Evolutionary conservation across 2,797 vertebrate species (phyloP).

Genomic region (Leucoraja ocellata): DNA sequence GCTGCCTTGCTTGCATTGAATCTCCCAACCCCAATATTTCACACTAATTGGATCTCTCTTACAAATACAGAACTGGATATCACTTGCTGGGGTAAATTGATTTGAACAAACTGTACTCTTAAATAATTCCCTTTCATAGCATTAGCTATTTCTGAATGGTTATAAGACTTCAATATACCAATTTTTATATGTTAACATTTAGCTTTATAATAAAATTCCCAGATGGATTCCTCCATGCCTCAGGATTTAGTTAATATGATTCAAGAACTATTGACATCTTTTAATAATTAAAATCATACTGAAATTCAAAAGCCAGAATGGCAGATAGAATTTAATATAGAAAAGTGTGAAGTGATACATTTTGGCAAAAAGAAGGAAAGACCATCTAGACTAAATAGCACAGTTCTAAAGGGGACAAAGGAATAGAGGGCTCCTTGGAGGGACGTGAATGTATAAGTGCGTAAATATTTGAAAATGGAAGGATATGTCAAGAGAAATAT

Average conservation of each 20-base stretch:
- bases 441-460: too few species aligned
- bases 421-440: too few species aligned
- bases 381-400: too few species aligned
- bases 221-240: neutral
- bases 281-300: neutral
- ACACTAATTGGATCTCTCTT: neutral
- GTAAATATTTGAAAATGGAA: too few species aligned
- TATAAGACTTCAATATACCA: neutral
- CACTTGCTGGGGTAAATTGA: neutral
- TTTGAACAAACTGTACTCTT: constrained; percentile 4
- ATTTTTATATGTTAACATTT: constrained; percentile 8
- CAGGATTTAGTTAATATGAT: neutral
- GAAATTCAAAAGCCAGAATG: neutral
- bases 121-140: neutral
- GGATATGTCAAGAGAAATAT: too few species aligned
- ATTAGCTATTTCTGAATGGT: neutral
- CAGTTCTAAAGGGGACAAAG: too few species aligned
- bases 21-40: too few species aligned
- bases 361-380: too few species aligned
- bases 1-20: too few species aligned
- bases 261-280: neutral
- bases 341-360: too few species aligned
- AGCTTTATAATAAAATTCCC: neutral
- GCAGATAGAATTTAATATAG: too few species aligned
- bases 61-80: neutral